phyloP scores from a whole-genome alignment of 1,140 invertebrate genomes.

The Listronotus bonariensis region DNA sequence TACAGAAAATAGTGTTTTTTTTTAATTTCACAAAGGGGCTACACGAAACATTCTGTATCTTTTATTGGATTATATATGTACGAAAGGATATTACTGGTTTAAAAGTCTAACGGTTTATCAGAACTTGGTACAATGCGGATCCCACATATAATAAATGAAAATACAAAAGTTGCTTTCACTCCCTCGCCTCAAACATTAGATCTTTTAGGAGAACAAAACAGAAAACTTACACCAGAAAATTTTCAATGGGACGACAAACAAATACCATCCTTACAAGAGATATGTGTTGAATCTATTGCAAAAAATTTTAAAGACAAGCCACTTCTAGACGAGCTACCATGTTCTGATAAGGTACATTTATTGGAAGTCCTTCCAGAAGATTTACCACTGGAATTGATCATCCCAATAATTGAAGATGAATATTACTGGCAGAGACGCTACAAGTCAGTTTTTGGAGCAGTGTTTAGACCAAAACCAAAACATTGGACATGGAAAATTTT shows the following conservation, averaged over 20 bases:
- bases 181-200: constrained; percentile 38
- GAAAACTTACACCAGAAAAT: constrained; percentile 45
- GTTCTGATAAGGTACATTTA: constrained; percentile 45
- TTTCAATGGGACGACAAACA: constrained; percentile 45
- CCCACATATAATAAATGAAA: constrained; percentile 43
- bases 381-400: constrained; percentile 42
- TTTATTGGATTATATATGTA: too few species aligned
- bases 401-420: constrained; percentile 51
- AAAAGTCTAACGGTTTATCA: too few species aligned
- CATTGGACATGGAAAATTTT: constrained; percentile 52
- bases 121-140: constrained; percentile 39
- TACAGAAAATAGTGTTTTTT: too few species aligned
- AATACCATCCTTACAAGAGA: constrained; percentile 40
- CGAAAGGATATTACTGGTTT: too few species aligned
- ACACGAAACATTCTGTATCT: too few species aligned
- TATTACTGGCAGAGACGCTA: constrained; percentile 52
- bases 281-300: constrained; percentile 42
- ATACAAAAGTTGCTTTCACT: constrained; percentile 34
- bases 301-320: constrained; percentile 44
- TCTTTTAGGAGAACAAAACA: constrained; percentile 39
- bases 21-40: too few species aligned
- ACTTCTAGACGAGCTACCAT: constrained; percentile 46
- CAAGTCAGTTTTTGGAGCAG: constrained; percentile 40
- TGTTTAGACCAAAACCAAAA: constrained; percentile 26
- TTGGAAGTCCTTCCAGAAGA: constrained; percentile 44